These are phyloP conservation scores for Polymixis flavicincta DNA, from an alignment of 2,888 invertebrate genomes.

Conservation along the genomic window DNA sequence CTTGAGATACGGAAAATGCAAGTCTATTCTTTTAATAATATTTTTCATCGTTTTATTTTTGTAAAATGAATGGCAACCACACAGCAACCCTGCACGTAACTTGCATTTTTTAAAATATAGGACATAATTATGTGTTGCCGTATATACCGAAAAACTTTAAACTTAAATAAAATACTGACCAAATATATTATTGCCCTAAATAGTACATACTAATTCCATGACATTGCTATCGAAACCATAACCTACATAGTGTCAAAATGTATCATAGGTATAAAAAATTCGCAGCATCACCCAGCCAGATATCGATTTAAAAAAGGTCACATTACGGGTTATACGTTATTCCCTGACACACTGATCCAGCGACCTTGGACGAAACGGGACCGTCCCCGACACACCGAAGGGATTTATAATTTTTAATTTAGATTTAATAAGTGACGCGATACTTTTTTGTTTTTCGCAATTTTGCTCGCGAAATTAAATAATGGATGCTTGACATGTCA, in stretches of 20 bases:
- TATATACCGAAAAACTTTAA: neutral
- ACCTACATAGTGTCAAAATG: conserved; percentile 10
- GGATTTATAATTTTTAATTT: conserved; percentile 69
- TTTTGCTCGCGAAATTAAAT: conserved; percentile 53
- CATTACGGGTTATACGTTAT: conserved; percentile 61
- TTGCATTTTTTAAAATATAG: neutral
- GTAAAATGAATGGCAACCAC: neutral
- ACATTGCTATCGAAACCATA: neutral
- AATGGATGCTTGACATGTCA: conserved; percentile 52
- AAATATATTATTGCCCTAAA: neutral
- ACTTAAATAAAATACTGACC: neutral
- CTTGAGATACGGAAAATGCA: too few species aligned
- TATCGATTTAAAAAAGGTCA: conserved; percentile 63
- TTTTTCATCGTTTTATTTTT: neutral
- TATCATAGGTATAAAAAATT: conserved; percentile 41
- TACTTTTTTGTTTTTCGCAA: conserved; percentile 50
- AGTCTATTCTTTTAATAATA: neutral
- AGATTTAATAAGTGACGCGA: conserved; percentile 60
- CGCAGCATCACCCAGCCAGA: conserved; percentile 45
- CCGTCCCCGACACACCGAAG: conserved; percentile 56
- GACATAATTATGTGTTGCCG: neutral
- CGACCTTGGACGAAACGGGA: conserved; percentile 64
- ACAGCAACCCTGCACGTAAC: conserved; percentile 20
- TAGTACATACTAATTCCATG: neutral
- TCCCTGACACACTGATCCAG: conserved; percentile 62